Evolutionary conservation across 2,113 vertebrate genomes (phyloP), one percentile per base, ranked within the genome.

Genomic region (Pedionomus torquatus): DNA sequence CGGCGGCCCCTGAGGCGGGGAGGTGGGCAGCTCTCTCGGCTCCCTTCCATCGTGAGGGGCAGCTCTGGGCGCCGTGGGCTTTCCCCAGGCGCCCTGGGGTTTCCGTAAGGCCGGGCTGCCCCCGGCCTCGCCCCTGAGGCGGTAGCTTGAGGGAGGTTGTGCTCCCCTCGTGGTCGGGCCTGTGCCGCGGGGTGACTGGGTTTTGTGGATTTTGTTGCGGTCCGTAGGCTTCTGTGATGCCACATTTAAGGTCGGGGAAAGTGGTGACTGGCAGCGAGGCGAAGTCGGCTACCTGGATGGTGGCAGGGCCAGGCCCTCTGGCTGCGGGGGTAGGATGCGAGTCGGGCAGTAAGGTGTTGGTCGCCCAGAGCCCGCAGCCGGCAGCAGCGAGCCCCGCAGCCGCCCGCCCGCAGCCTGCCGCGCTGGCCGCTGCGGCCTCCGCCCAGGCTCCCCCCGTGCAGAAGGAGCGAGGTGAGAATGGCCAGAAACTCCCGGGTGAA

Each of bases 241-340:
- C 33, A 1, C 89, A 17, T 37, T 71, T 96, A 90, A 91, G 94
- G 58, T 94, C 94, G 13, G 74, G 92, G 17, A 95, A 69, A 2
- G 31, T 79, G 43, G 51, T 83, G 14, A 11, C 46, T 14, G 46
- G 4, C 30, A 20, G 30, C 2, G 13, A 54, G 46, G 64, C 17
- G 74, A 10, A 41, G 51, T 26, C 0, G 0, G 11, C 51, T 28
- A 33, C 28, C 7, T 1, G 7, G 11, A 44, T 37, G 30, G 64
- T 63, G n/a, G 26, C 41, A 41, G 37, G 75, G 8, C 57, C 54
- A 5, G 5, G 43, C 12, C 43, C 5, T 68, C 20, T 3, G 14
- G 19, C 2, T 21, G 31, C 2, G 0, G 60, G 15, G 11, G 17
- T 63, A 35, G 88, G 26, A 49, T 1, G 0, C 15, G 35, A 71